Base-by-base conservation (phyloP, 1,140 invertebrate species). In the Anoplophora glabripennis region DNA sequence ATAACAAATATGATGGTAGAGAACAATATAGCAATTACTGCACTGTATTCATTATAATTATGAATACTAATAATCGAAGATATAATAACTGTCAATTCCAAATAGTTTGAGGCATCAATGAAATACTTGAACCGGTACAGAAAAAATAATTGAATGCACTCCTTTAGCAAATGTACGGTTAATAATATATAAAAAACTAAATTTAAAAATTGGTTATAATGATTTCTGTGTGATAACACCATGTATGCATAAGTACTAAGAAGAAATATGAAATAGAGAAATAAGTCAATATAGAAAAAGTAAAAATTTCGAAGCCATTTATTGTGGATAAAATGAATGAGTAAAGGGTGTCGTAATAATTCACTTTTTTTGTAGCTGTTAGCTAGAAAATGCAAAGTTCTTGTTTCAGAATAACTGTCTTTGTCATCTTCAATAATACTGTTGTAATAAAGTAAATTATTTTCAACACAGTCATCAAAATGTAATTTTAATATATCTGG, bases 401-500 rank as follows among this genome's bases (percentile, higher is more conserved):
- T 49, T 12, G 47, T 51, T 47, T 60, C 63, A 8, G 57, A 60
- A 44, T 63, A 62, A 2, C 40, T 8, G 7, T 52, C 38, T 18
- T 58, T 35, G 10, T 55, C 47, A 46, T 65, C 64, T 18, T 34
- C 45, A 9, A 67, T 48, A 15, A 67, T 51, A 54, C 57, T 65
- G 54, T 67, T 52, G 44, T 59, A 67, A 4, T 44, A 42, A 15
- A 49, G 57, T 7, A 57, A 34, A 4, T 42, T 54, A 17, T 34
- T n/a, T 33, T 59, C 46, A 12, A 67, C 37, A 45, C 63, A 67
- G 5, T 67, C 51, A 35, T 67, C 63, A 8, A 67, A 46, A 62
- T 65, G 63, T 1, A 17, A n/a, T 17, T 46, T 57, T 28, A 65
- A 14, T 15, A 28, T 53, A 37, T 53, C 18, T 14, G 17, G 18